A percentile compares a stretch with the other conserved stretches of the same genome.
These are phyloP conservation scores for Balearica regulorum DNA, from an alignment of 2,797 vertebrate genomes.

Conservation along the genomic window DNA sequence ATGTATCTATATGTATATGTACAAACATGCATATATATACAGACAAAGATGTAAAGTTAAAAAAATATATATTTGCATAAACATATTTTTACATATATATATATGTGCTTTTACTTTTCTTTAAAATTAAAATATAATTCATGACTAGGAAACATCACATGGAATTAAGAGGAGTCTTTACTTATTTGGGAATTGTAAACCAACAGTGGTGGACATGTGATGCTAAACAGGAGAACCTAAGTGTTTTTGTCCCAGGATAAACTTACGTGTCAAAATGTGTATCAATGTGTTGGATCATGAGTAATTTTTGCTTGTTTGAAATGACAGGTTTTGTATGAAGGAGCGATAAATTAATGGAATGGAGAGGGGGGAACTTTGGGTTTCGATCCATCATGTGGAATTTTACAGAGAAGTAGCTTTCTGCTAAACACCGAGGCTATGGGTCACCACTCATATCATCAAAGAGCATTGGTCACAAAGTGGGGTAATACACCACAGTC, in stretches of 20 bases:
- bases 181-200: background rate
- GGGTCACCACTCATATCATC: background rate
- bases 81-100: background rate
- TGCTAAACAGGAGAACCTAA: background rate
- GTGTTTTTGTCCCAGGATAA: background rate
- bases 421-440: background rate
- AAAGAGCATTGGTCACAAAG: background rate
- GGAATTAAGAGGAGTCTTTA: background rate
- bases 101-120: background rate
- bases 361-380: background rate
- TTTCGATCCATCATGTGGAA: background rate
- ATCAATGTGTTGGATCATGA: background rate
- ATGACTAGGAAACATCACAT: background rate
- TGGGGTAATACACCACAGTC: background rate
- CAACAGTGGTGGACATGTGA: background rate
- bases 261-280: background rate
- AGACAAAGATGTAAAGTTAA: background rate
- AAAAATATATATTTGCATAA: background rate
- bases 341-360: background rate
- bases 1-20: background rate
- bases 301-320: background rate
- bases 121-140: background rate
- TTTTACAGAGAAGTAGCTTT: background rate
- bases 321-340: background rate
- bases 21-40: background rate